Evolutionary conservation across 2,888 invertebrate species (phyloP).

Genomic region (Drosophila robusta): DNA sequence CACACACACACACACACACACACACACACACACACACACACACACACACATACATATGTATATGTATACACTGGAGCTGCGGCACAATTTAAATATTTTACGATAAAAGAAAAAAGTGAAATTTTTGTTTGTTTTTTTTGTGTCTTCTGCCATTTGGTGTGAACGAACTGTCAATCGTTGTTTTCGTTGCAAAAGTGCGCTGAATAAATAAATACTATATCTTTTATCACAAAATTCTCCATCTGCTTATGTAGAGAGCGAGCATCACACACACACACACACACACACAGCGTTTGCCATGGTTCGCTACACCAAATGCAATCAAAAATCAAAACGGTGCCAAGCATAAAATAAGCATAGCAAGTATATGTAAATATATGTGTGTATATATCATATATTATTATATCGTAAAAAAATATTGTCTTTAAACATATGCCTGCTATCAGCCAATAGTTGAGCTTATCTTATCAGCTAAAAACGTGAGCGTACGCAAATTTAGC

Average conservation of each 20-base stretch:
- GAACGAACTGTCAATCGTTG: constrained; percentile 73
- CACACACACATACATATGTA: no score
- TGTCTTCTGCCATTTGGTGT: constrained; percentile 53
- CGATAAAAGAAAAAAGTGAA: constrained; percentile 50
- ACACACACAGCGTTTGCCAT: constrained; percentile 22
- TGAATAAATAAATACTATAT: constrained; percentile 63
- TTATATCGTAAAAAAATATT: not conserved
- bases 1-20: constrained; percentile 7
- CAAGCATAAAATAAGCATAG: not conserved
- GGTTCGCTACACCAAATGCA: constrained; percentile 42
- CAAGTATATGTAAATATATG: not conserved
- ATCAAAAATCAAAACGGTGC: constrained; percentile 10
- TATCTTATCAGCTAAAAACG: constrained; percentile 45
- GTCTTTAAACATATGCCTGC: constrained; percentile 22
- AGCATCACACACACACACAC: not conserved
- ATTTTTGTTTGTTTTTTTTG: constrained; percentile 45
- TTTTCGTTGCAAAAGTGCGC: constrained; percentile 55
- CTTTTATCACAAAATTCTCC: constrained; percentile 32
- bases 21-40: not conserved
- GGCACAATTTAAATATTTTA: constrained; percentile 70
- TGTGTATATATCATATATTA: not conserved
- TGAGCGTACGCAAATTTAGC: constrained; percentile 20
- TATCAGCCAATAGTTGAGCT: constrained; percentile 23
- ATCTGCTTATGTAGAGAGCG: constrained; percentile 17
- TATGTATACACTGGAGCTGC: constrained; percentile 6